These are phyloP conservation scores for Centruroides sculpturatus DNA, from an alignment of 1,140 invertebrate genomes.

Conservation along the genomic window DNA sequence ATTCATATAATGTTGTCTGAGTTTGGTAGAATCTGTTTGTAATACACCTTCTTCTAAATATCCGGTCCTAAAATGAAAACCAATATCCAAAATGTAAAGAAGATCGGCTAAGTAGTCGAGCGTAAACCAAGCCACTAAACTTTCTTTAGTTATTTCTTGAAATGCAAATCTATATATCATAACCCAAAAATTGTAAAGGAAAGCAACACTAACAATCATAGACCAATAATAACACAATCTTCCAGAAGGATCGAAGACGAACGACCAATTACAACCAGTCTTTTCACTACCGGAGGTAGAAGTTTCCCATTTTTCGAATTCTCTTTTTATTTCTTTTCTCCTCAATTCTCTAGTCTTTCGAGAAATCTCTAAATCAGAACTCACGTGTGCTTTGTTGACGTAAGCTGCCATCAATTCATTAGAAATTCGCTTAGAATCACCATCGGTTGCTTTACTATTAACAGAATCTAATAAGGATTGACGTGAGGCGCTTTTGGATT, in stretches of 20 bases:
- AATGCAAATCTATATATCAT: slow-evolving; percentile 98
- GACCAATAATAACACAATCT: slow-evolving; percentile 91
- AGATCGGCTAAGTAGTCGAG: slow-evolving; percentile 94
- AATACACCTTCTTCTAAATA: slow-evolving; percentile 92
- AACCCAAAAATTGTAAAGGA: slow-evolving; percentile 98
- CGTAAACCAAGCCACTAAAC: slow-evolving; percentile 84
- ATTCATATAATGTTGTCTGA: slow-evolving; percentile 96
- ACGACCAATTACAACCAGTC: slow-evolving; percentile 58
- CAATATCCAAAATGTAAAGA: slow-evolving; percentile 87
- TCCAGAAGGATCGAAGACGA: slow-evolving; percentile 51
- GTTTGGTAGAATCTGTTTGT: slow-evolving; percentile 83
- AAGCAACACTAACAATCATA: slow-evolving; percentile 91
- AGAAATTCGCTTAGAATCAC: slow-evolving; percentile 19
- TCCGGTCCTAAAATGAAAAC: slow-evolving; percentile 93
- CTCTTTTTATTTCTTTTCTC: slow-evolving; percentile 47
- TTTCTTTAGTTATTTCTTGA: slow-evolving; percentile 58
- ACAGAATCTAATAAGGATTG: slow-evolving; percentile 34
- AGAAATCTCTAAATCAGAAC: slow-evolving; percentile 28
- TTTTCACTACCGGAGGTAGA: slow-evolving; percentile 19
- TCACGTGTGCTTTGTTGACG: slow-evolving; percentile 31
- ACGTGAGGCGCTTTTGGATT: slow-evolving; percentile 36
- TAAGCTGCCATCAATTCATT: slow-evolving; percentile 37
- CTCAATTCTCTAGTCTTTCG: slow-evolving; percentile 23
- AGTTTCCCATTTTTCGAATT: slow-evolving; percentile 35
- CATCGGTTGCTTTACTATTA: neutral